These are phyloP conservation scores for Chloromyia formosa DNA, from an alignment of 2,888 invertebrate species.

Conservation along the genomic window DNA sequence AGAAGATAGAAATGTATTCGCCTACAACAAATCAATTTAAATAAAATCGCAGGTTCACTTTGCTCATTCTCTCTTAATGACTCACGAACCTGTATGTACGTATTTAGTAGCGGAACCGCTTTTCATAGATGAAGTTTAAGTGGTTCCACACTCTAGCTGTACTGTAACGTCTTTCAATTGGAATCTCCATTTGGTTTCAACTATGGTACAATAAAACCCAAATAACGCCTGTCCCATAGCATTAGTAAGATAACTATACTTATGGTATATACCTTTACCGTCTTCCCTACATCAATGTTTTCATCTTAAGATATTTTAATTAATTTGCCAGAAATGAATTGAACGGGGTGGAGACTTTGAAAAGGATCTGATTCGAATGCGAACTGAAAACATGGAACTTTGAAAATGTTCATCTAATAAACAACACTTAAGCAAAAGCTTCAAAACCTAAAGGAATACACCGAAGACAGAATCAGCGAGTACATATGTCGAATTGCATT, in stretches of 20 bases:
- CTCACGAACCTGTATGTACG: too few species aligned
- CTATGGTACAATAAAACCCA: too few species aligned
- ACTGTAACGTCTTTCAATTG: neutral
- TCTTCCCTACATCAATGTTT: neutral
- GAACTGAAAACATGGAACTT: slow-evolving; percentile 20
- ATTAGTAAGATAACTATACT: slow-evolving; percentile 20
- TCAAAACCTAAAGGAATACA: slow-evolving; percentile 5
- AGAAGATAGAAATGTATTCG: too few species aligned
- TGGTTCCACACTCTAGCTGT: slow-evolving; percentile 40
- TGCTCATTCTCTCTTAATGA: too few species aligned
- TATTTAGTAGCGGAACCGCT: slow-evolving; percentile 41
- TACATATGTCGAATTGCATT: slow-evolving; percentile 43
- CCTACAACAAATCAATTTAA: too few species aligned
- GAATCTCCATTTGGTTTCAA: neutral
- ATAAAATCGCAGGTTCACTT: too few species aligned
- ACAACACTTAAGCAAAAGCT: slow-evolving; percentile 45
- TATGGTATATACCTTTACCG: slow-evolving; percentile 5
- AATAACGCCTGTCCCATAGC: slow-evolving; percentile 25
- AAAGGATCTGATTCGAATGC: slow-evolving; percentile 30
- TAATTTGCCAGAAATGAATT: slow-evolving; percentile 44
- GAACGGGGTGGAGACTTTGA: slow-evolving; percentile 4
- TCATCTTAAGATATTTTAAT: slow-evolving; percentile 46
- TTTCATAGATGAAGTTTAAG: slow-evolving; percentile 32
- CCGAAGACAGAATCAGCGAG: neutral
- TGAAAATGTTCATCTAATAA: slow-evolving; percentile 36